phyloP scores from a whole-genome alignment of 2,888 invertebrate species.

The Lycaena phlaeas region DNA sequence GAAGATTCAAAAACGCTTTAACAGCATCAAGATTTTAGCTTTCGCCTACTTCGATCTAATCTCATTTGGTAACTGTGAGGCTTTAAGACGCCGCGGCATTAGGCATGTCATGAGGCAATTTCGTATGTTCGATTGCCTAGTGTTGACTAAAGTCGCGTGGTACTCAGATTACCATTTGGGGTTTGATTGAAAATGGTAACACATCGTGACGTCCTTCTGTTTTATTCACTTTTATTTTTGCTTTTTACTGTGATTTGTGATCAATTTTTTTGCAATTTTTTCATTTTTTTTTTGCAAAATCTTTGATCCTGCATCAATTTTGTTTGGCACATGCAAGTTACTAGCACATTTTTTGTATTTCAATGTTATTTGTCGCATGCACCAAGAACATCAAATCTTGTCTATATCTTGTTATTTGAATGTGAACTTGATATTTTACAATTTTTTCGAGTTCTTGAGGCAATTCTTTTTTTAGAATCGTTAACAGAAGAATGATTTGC shows the following conservation, averaged over 20 bases:
- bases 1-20: constrained; percentile 15
- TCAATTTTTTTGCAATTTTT: constrained; percentile 1
- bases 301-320: constrained; percentile 45
- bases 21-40: constrained; percentile 38
- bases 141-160: constrained; percentile 32
- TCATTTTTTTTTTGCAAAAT: constrained; percentile 29
- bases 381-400: no score
- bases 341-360: constrained; percentile 7
- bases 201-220: constrained; percentile 68
- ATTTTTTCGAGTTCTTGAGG: constrained; percentile 15
- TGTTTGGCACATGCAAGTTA: constrained; percentile 21
- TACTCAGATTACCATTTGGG: constrained; percentile 91
- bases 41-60: constrained; percentile 83
- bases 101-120: constrained; percentile 23
- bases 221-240: constrained; percentile 36
- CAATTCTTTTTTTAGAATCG: constrained; percentile 24
- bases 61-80: constrained; percentile 99
- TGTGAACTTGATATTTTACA: background rate
- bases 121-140: constrained; percentile 18
- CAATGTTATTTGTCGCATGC: constrained; percentile 1
- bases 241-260: constrained; percentile 16
- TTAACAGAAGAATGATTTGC: constrained; percentile 46
- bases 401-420: background rate
- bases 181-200: constrained; percentile 76
- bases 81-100: constrained; percentile 43